These are phyloP conservation scores for Tenthredo amoena DNA, from an alignment of 2,888 invertebrate genomes.

Conservation along the genomic window DNA sequence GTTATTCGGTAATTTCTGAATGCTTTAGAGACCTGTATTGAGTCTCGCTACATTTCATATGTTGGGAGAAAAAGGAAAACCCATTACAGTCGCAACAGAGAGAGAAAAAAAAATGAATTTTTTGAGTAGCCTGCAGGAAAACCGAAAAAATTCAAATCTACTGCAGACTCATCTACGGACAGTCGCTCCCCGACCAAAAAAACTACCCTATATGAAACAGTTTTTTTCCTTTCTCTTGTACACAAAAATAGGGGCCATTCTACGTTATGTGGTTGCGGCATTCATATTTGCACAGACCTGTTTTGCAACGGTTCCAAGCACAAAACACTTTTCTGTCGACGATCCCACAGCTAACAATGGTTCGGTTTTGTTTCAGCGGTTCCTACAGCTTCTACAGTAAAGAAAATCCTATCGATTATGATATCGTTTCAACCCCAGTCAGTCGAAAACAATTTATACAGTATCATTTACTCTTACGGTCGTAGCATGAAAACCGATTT, in stretches of 20 bases:
- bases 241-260: background rate
- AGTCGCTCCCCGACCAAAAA: background rate
- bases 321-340: slow-evolving; percentile 2
- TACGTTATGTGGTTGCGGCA: background rate
- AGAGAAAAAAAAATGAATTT: background rate
- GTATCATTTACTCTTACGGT: slow-evolving; percentile 2
- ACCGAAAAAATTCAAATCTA: background rate
- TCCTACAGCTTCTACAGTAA: background rate
- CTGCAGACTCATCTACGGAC: background rate
- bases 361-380: background rate
- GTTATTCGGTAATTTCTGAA: background rate
- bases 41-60: background rate
- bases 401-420: background rate
- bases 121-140: background rate
- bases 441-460: background rate
- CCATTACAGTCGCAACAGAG: background rate
- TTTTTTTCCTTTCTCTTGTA: background rate
- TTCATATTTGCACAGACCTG: slow-evolving; percentile 2
- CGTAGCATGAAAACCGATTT: background rate
- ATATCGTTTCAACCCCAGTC: background rate
- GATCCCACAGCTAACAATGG: background rate
- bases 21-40: background rate
- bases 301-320: background rate
- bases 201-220: background rate
- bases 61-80: background rate